Base-by-base conservation (phyloP, 2,797 vertebrate genomes). In the Syngnathus acus region DNA sequence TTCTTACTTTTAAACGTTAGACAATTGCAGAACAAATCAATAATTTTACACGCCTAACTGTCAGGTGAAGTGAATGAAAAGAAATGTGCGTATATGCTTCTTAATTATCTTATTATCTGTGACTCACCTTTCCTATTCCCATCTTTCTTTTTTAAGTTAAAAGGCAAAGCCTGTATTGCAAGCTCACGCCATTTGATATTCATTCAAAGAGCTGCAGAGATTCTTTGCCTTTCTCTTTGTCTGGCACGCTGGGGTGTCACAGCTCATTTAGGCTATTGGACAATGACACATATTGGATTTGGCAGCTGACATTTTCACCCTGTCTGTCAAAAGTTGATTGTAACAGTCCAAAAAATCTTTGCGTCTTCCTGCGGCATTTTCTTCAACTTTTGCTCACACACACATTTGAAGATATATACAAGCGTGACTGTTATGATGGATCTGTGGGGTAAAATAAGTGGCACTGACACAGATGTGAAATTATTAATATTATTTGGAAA, bases 241-340 rank as follows among this genome's bases (percentile, higher is more conserved):
- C 38, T 45, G 26, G 32, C 61, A 13, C 16, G 47, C 39, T 68
- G 5, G 14, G 21, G 6, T 32, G 63, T 45, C 26, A 50, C 21
- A 62, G 50, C 68, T 10, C 37, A 60, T 43, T 55, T 47, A 23
- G 37, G 53, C 10, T 62, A 39, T 71, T 71, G 23, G 51, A 58
- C 38, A 58, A 42, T 66, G 1, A 23, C 39, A 45, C 60, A 26
- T 23, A 62, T 38, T 17, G 62, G 54, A 68, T 32, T 38, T 65
- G 68, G 61, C 63, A 68, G 65, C 64, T 70, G 65, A 71, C 3
- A 68, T 60, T 69, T 73, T 67, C 21, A 57, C 51, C 68, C 55
- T 55, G 19, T 67, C 40, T 59, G 9, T 58, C 54, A 63, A 26
- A 62, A 32, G 39, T 17, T 66, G 42, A 48, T 47, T 53, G 48